Evolutionary conservation across 2,888 invertebrate species (phyloP), one percentile per base, ranked within the genome.

Genomic region (Helicoverpa assulta): DNA sequence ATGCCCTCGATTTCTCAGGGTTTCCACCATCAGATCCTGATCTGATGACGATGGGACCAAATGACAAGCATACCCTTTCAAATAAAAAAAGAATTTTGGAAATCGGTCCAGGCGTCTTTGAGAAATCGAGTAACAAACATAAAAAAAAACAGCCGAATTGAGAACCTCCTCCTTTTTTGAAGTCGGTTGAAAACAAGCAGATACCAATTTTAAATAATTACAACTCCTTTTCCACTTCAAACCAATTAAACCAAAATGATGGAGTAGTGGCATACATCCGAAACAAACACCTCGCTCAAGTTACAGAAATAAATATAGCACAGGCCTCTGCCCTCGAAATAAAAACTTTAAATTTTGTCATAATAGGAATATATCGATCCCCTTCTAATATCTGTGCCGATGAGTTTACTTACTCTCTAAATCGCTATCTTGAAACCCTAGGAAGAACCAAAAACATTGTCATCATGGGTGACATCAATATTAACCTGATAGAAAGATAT

Each of bases 251-350:
- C n/a, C 53, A 66, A 53, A 53, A 53, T 53, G 58, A 66, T 16
- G 65, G 65, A 2, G 58, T 66, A 0, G 65, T 66, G 14, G 58
- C 52, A 0, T 65, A 65, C 5, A 19, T 58, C 5, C 53, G 21
- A 43, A 58, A 58, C 1, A 14, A 12, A 7, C 54, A 54, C 19
- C 8, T 54, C 21, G 0, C 47, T 5, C 43, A 14, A 1, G 5
- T 29, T 12, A 59, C 5, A 14, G 66, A 66, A 54, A 47, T 66
- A n/a, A 33, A 33, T 0, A 0, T 59, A 16, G 5, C 7, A 8
- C 59, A 66, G n/a, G 59, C 66, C 3, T 66, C 66, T 21, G 58
- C 43, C 33, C 3, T 66, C 5, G 59, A 66, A 47, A 47, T 66
- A 6, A 6, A 1, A 3, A 59, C 33, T 3, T 16, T 40, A 14